Evolutionary conservation across 2,113 vertebrate species (phyloP), one percentile per base, ranked within the genome.

Genomic region (Chaetodon auriga): DNA sequence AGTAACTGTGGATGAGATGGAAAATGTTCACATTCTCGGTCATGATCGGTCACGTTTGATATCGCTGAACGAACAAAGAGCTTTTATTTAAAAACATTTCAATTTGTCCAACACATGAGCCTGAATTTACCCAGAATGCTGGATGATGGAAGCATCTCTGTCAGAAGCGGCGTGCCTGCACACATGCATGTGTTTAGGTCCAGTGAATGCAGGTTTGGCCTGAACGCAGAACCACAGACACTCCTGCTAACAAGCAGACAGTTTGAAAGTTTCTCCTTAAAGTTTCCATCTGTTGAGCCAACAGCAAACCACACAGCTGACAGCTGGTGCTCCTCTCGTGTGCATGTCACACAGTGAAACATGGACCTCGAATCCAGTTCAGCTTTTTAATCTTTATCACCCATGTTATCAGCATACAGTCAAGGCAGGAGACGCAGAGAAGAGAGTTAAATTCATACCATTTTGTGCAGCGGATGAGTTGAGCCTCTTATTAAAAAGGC

Each of bases 21-120:
- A 78, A 80, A 83, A 85, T 74, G 63, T 78, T 58, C 19, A 49
- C 57, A 16, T 62, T 36, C 54, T 49, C 48, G 5, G 41, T 74
- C 46, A 71, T 35, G 58, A 72, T 73, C 51, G 10, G 25, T 7
- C 14, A 68, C 60, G 14, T 70, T 62, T 68, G 7, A 57, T 38
- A 36, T 58, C 41, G 19, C 2, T 21, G 11, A 53, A 21, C 19
- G 14, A 55, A 63, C 10, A 14, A 23, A 30, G 9, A 14, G 0
- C 10, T 4, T 21, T 64, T 36, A 18, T 48, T 43, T 54, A 13
- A 36, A 62, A 45, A 63, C 4, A 16, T 78, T 72, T 85, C 21
- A 53, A 63, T 57, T 25, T 10, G 1, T 60, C 18, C 23, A 35
- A 30, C 15, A 73, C 16, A 9, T 13, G 23, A 63, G 41, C 58